Percentiles rank a stretch among this genome's conserved stretches.
Evolutionary conservation across 1,140 invertebrate species (phyloP).

Genomic region (Bemisia tabaci): DNA sequence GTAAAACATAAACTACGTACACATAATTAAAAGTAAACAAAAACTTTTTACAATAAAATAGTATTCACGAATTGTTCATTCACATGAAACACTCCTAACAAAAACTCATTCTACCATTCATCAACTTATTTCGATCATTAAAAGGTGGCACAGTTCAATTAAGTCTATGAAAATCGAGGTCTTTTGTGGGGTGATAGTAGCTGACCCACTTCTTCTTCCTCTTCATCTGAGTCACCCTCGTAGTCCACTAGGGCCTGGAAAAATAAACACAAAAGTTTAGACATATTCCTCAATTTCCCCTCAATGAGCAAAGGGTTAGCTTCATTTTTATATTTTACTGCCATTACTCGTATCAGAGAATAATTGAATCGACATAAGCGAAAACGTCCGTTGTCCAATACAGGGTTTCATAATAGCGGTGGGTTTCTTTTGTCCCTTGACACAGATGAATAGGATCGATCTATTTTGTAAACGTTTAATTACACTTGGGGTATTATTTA

Average conservation of each 20-base stretch:
- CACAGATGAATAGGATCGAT: too few species aligned
- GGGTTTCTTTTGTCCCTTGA: too few species aligned
- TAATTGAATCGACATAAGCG: too few species aligned
- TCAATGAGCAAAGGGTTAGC: too few species aligned
- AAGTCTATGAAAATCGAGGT: slow-evolving; percentile 12
- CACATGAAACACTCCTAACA: background rate
- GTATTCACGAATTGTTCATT: background rate
- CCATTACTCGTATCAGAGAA: too few species aligned
- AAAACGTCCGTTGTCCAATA: too few species aligned
- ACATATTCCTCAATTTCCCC: too few species aligned
- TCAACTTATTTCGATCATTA: background rate
- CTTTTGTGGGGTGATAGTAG: slow-evolving; percentile 13
- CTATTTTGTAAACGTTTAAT: too few species aligned
- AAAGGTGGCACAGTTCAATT: background rate
- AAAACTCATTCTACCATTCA: background rate
- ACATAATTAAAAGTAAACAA: background rate
- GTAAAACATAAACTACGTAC: background rate
- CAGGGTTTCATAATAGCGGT: too few species aligned
- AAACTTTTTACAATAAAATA: background rate
- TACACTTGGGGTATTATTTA: too few species aligned
- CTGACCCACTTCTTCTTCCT: slow-evolving; percentile 47
- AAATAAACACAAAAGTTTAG: slow-evolving; percentile 15
- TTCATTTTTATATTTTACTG: too few species aligned
- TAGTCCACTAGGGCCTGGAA: slow-evolving; percentile 79
- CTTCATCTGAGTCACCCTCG: slow-evolving; percentile 88